These are phyloP conservation scores for Tinea pellionella DNA, from an alignment of 2,888 invertebrate genomes.

Conservation along the genomic window DNA sequence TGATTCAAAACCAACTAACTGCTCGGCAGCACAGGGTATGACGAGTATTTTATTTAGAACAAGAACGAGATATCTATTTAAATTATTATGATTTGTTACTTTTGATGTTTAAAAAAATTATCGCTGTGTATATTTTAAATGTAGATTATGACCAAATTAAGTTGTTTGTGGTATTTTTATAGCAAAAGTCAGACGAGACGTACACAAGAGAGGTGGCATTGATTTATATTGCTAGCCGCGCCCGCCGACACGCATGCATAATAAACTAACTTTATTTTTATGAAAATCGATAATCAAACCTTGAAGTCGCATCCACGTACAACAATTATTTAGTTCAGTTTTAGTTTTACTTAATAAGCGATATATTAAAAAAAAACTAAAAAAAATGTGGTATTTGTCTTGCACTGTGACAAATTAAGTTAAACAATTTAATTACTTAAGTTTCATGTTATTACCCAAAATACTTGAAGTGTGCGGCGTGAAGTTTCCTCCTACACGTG, in stretches of 20 bases:
- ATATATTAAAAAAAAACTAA: neutral
- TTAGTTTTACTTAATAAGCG: neutral
- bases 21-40: too few relatives aligned
- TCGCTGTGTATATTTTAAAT: too few relatives aligned
- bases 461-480: neutral
- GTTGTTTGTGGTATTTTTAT: neutral
- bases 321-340: neutral
- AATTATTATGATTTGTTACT: too few relatives aligned
- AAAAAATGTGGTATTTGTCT: neutral
- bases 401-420: neutral
- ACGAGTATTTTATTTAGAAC: too few relatives aligned
- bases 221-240: constrained; percentile 8
- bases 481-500: constrained; percentile 3
- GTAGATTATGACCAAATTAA: neutral
- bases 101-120: too few relatives aligned
- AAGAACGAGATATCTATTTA: too few relatives aligned
- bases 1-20: too few relatives aligned
- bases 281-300: constrained; percentile 11
- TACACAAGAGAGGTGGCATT: neutral
- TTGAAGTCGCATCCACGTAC: neutral
- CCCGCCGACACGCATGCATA: constrained; percentile 12
- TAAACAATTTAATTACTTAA: constrained; percentile 6
- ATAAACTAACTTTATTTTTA: constrained; percentile 13
- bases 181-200: neutral
- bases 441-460: neutral